A percentile compares a stretch with the other conserved stretches of the same genome.
Conservation (phyloP, 2,113 vertebrate species). For the Vulpes ferrilata region DNA sequence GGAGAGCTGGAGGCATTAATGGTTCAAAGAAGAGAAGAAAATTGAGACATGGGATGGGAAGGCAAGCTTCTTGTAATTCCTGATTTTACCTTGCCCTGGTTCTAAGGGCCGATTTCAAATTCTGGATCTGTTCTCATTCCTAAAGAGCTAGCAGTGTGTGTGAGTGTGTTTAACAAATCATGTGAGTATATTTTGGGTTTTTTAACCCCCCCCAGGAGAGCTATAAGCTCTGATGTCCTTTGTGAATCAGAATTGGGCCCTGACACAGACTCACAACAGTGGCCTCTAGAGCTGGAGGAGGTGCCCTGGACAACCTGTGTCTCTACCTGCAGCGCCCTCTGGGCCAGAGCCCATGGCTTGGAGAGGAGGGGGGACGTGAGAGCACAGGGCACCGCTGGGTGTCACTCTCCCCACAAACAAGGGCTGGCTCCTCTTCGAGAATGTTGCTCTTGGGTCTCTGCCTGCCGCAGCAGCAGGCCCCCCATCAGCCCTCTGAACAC, state of each 20-base stretch:
- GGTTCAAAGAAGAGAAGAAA: background rate
- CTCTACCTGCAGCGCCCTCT: fast-evolving
- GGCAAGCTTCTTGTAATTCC: background rate
- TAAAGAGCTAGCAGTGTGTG: background rate
- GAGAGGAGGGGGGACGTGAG: background rate
- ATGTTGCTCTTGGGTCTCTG: fast-evolving
- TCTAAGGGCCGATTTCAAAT: background rate
- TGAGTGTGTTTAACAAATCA: background rate
- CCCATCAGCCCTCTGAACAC: background rate
- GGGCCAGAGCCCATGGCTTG: background rate
- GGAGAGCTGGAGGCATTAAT: background rate
- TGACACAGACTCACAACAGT: background rate
- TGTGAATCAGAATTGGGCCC: background rate
- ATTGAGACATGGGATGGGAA: background rate
- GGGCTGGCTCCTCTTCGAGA: background rate
- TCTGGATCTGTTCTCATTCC: background rate
- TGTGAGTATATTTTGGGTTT: background rate
- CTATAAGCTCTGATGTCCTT: background rate
- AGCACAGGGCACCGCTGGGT: background rate
- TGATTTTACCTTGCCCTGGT: background rate
- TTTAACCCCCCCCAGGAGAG: too few relatives aligned
- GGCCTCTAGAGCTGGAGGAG: too few relatives aligned
- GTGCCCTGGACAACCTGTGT: background rate
- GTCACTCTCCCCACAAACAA: background rate
- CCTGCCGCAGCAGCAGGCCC: background rate